A percentile compares a stretch with the other conserved stretches of the same genome.
phyloP scores from a whole-genome alignment of 2,888 invertebrate genomes.

The Acheta domesticus region DNA sequence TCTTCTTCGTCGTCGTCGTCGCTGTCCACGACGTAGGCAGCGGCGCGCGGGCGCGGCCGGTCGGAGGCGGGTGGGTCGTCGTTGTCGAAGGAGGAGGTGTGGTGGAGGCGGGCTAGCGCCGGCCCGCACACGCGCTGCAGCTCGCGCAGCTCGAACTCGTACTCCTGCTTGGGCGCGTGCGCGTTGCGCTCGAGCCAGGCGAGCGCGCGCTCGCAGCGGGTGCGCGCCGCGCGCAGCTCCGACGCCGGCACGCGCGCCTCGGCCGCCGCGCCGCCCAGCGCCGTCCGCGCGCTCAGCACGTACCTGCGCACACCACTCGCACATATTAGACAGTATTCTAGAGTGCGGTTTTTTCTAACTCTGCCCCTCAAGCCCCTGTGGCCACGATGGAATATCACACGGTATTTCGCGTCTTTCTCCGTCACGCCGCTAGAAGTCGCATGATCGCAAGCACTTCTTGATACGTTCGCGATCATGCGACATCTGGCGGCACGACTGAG shows the following conservation, averaged over 20 bases:
- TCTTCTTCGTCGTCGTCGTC: not conserved
- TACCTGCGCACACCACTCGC: not conserved
- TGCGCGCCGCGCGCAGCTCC: constrained; percentile 50
- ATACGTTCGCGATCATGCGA: no score
- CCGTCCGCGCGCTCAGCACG: constrained; percentile 4
- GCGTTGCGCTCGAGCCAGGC: constrained; percentile 57
- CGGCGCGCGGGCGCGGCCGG: not conserved
- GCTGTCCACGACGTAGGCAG: not conserved
- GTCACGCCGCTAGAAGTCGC: no score
- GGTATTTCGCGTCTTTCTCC: no score
- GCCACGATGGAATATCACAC: no score
- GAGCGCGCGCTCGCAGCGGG: constrained; percentile 55
- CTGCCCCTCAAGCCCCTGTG: no score
- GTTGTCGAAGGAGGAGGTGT: not conserved
- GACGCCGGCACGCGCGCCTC: constrained; percentile 42
- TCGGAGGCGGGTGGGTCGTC: not conserved
- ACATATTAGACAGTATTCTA: no score
- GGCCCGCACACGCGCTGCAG: constrained; percentile 20
- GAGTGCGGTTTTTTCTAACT: no score
- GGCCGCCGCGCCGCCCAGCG: not conserved
- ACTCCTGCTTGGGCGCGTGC: constrained; percentile 54
- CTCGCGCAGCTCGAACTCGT: constrained; percentile 21
- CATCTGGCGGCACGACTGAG: no score
- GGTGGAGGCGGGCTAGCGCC: not conserved
- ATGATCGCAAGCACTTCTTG: no score